Conservation (phyloP, 2,888 invertebrate genomes). For the Microdon myrmicae region DNA sequence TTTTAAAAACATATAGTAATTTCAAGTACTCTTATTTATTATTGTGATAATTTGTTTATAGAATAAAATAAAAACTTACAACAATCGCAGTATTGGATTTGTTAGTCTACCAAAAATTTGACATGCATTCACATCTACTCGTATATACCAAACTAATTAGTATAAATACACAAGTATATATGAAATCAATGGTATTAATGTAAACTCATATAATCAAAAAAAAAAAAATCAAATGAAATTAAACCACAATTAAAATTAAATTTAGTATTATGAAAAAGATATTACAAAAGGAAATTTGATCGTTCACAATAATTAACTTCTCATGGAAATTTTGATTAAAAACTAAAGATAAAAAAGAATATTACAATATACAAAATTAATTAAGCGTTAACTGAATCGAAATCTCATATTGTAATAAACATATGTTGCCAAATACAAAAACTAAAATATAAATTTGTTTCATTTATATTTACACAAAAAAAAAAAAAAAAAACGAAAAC, state of each 20-base stretch:
- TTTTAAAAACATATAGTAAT: conserved; percentile 16
- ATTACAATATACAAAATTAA: conserved; percentile 10
- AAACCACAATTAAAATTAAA: conserved; percentile 23
- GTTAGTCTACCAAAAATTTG: conserved; percentile 2
- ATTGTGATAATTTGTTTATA: conserved; percentile 39
- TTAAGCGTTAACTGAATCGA: conserved; percentile 32
- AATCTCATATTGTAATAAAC: conserved; percentile 1
- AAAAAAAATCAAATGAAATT: conserved; percentile 2
- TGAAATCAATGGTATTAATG: conserved; percentile 25
- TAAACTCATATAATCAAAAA: conserved; percentile 17
- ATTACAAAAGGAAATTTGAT: conserved; percentile 25
- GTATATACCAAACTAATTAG: too few species aligned
- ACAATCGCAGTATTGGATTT: too few species aligned
- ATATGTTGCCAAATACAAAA: conserved; percentile 42
- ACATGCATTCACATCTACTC: conserved; percentile 23
- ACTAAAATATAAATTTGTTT: conserved; percentile 25
- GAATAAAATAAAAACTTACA: conserved; percentile 6
- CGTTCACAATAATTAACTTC: conserved; percentile 37
- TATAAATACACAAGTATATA: conserved; percentile 23
- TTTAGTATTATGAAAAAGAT: conserved; percentile 22
- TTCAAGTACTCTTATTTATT: too few species aligned
- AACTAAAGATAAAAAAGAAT: conserved; percentile 2
- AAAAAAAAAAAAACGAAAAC: conserved; percentile 4
- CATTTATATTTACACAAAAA: conserved; percentile 16
- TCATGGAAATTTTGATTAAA: conserved; percentile 32